phyloP scores from a whole-genome alignment of 1,140 invertebrate species.

The Trichonephila clavipes region DNA sequence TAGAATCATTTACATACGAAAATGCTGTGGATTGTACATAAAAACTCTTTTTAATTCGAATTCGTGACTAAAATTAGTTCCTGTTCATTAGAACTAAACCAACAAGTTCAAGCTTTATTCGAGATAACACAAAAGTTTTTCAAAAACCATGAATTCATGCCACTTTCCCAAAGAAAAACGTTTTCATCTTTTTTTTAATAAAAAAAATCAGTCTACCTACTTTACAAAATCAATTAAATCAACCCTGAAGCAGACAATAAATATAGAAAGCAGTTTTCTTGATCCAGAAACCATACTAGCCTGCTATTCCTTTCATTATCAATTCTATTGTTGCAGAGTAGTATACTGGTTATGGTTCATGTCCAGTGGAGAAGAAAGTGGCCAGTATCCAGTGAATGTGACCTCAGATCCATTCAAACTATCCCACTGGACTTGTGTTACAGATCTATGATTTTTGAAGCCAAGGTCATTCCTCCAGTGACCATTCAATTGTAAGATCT shows the following conservation, averaged over 20 bases:
- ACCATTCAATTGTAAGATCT: conserved; percentile 58
- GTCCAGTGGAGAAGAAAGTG: conserved; percentile 10
- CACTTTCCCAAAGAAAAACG: no score
- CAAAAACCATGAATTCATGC: no score
- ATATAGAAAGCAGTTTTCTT: neutral
- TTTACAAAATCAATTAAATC: neutral
- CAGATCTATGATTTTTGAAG: conserved; percentile 47
- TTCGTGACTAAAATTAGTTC: no score
- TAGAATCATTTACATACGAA: no score
- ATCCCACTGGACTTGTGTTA: conserved; percentile 21
- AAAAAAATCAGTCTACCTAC: neutral
- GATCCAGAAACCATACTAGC: neutral
- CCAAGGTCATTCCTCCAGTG: conserved; percentile 54
- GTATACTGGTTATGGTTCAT: conserved; percentile 29
- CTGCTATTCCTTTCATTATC: conserved; percentile 7
- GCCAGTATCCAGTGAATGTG: neutral
- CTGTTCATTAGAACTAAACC: no score
- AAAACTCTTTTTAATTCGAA: no score
- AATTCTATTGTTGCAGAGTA: neutral
- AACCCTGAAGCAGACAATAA: neutral
- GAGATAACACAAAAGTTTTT: no score
- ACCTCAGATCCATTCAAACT: conserved; percentile 45
- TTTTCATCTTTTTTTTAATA: neutral
- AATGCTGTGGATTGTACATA: no score
- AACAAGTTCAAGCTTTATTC: no score